Evolutionary conservation across 2,888 invertebrate species (phyloP), one percentile per base, ranked within the genome.

Genomic region (Drosophila kanekoi): DNA sequence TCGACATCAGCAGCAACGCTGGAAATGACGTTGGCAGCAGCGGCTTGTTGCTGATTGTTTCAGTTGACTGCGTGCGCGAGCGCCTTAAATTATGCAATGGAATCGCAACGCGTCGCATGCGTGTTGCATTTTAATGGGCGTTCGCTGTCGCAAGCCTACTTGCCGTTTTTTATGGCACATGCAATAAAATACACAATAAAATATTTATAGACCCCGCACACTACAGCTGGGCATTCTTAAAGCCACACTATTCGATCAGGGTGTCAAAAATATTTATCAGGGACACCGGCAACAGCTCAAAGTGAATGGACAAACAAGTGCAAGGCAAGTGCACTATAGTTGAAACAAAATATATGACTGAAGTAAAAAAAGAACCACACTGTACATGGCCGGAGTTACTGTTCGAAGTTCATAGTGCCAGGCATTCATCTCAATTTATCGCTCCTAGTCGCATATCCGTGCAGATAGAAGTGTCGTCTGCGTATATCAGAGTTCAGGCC

Each of bases 401-500:
- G 43, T 28, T 38, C 23, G 16, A 40, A 23, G 18, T 23, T 52
- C 32, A 18, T 8, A 33, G 13, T 33, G 75, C 49, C 77, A 77
- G 59, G 62, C 83, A 86, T 86, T 86, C 87, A 88, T 89, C 87
- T 86, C 76, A 86, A 86, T 86, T 86, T 89, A 77, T 89, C 73
- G 83, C 64, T 66, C 68, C 76, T 79, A 77, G 77, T 64, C 71
- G 70, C 64, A 77, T 79, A 73, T 62, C 60, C 70, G 51, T 43
- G 48, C 69, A 78, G 87, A 84, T 89, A 81, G 81, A 83, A 74
- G 75, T 84, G 85, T 68, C 75, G 72, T 63, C 74, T 83, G 53
- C 57, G 68, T 72, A 74, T 80, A 67, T 87, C 71, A 73, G 57
- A 66, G 70, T 70, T 52, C 40, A 59, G 52, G 44, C 48, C 37